phyloP scores from a whole-genome alignment of 35 echinoderm and acorn worm genomes.

The Heliocidaris tuberculata region DNA sequence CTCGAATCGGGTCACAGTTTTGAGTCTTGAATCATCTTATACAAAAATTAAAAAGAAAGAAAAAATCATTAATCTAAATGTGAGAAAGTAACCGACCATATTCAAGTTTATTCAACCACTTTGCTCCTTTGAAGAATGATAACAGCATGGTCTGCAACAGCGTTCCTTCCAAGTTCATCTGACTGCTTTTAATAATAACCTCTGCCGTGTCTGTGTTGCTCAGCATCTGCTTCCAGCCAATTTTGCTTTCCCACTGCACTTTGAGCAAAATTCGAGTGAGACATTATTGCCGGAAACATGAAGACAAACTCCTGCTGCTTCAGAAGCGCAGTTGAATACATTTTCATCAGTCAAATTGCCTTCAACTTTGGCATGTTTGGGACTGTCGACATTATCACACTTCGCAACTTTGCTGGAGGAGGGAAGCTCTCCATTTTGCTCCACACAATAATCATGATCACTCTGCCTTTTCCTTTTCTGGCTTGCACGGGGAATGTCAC shows the following conservation, averaged over 20 bases:
- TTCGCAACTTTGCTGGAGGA: neutral
- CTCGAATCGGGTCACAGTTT: neutral
- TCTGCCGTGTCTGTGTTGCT: neutral
- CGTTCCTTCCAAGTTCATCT: neutral
- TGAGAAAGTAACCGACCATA: neutral
- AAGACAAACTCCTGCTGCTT: conserved; percentile 63
- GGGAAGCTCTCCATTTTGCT: neutral
- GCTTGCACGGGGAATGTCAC: conserved; percentile 24
- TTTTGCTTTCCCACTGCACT: conserved; percentile 68
- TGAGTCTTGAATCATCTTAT: neutral
- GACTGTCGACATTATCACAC: neutral
- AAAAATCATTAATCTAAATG: neutral
- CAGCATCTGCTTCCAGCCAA: conserved; percentile 26
- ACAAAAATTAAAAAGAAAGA: no score
- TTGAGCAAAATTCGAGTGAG: conserved; percentile 77
- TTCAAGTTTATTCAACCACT: neutral
- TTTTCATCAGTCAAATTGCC: conserved; percentile 4
- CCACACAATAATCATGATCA: neutral
- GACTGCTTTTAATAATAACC: neutral
- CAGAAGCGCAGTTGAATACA: neutral
- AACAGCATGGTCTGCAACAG: neutral
- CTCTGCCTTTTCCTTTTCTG: neutral
- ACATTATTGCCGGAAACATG: conserved; percentile 70
- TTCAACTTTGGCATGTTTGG: no score
- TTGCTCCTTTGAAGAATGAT: neutral